These are phyloP conservation scores for Larimichthys crocea DNA, from an alignment of 2,113 vertebrate species.

Conservation along the genomic window DNA sequence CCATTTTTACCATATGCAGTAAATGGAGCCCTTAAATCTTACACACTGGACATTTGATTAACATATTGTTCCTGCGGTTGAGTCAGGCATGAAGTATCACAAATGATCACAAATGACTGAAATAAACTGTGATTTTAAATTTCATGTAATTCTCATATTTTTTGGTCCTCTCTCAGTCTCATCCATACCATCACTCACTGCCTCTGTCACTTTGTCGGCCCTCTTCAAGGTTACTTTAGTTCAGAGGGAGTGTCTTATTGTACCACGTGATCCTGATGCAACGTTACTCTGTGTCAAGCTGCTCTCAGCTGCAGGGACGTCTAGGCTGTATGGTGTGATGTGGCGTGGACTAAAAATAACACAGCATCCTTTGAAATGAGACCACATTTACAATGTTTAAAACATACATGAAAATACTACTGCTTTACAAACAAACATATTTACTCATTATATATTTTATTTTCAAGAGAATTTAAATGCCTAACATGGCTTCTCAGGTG, in stretches of 20 bases:
- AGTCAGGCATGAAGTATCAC: too few species aligned
- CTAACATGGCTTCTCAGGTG: neutral
- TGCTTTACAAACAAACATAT: neutral
- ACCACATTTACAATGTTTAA: neutral
- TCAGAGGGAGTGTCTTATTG: slow-evolving; percentile 68
- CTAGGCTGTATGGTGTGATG: slow-evolving; percentile 42
- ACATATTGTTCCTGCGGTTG: too few species aligned
- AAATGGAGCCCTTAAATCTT: too few species aligned
- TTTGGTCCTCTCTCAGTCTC: neutral
- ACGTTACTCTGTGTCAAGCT: slow-evolving; percentile 67
- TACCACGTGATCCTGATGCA: slow-evolving; percentile 72
- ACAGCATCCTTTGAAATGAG: neutral
- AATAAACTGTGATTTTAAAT: too few species aligned
- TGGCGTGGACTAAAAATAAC: neutral
- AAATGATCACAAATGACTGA: too few species aligned
- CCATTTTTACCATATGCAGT: too few species aligned
- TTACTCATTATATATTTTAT: neutral
- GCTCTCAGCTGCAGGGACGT: slow-evolving; percentile 48
- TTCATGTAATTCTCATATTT: too few species aligned
- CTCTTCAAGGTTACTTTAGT: slow-evolving; percentile 79
- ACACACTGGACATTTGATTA: too few species aligned
- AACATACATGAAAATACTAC: neutral
- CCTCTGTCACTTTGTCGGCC: slow-evolving; percentile 48
- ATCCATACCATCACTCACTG: neutral
- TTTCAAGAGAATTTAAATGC: too few species aligned